Evolutionary conservation across 2,113 vertebrate species (phyloP), one percentile per base, ranked within the genome.

Genomic region (Spheniscus mendiculus): DNA sequence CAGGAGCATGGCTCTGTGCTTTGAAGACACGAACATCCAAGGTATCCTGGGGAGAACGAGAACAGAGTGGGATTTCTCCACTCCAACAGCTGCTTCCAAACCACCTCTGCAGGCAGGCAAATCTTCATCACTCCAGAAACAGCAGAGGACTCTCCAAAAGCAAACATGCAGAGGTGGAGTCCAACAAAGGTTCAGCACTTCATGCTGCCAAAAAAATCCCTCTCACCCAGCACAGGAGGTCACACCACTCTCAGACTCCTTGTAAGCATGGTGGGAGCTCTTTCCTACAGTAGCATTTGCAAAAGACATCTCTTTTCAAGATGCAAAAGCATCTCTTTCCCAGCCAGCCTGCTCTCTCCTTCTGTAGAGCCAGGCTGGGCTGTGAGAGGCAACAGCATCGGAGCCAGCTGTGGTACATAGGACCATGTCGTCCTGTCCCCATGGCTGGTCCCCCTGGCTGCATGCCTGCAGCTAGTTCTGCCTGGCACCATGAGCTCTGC

Each of bases 401-500:
- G 49, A 74, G 20, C 40, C 45, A 81, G 29, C 40, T 34, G 17
- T 50, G 77, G 23, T n/a, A 50, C 62, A 19, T 6, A 71, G n/a
- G 45, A 74, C 17, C 0, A 0, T n/a, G 56, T 71, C n/a, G n/a
- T 45, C 27, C 15, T 0, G 4, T 89, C 32, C 32, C 66, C 14
- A 4, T 19, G 49, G 13, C 23, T 79, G 49, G 32, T 89, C 17
- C 12, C 22, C 30, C 10, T 32, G 20, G 34, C 21, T 58, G 29
- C 26, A 22, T 4, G 45, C 38, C 44, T 59, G 40, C 38, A 61
- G n/a, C 38, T 50, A 72, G 38, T 36, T 56, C 65, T 85, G 47
- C 13, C 50, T 70, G 76, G 27, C 55, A 55, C 32, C 25, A 25
- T 26, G 40, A 89, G 13, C 44, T 67, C 58, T 15, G 11, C 12